Evolutionary conservation across 2,888 invertebrate species (phyloP), one percentile per base, ranked within the genome.

Genomic region (Xylophagus ater): DNA sequence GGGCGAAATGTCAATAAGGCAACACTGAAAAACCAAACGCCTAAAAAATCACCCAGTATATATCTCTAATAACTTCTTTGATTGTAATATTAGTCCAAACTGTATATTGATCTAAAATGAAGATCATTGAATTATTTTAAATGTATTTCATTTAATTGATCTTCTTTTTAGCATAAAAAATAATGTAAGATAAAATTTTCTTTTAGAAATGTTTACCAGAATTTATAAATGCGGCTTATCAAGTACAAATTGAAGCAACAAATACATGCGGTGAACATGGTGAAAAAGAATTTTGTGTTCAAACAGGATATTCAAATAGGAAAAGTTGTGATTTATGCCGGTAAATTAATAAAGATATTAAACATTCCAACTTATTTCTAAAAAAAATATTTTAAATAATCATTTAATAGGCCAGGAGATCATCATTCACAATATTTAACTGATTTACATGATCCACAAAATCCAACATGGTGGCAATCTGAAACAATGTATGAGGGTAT

Each of bases 391-490:
- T 9, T n/a, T 13, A 30, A 15, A 8, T 10, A 30, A 30, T 31
- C 41, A 4, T 23, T 28, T 31, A 23, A 15, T 30, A 62, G 63
- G 48, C 57, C 60, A 25, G 69, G 71, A 18, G 72, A 78, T 45
- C 86, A 87, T 58, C 73, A 79, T 31, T 70, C 85, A 12, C 65
- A 72, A 36, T 88, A 75, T 62, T 72, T 97, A 51, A 97, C 96
- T 3, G 97, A 98, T 63, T 73, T 86, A 55, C 88, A 94, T 59
- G 87, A 86, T 59, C 80, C 81, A 46, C 84, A 87, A 49, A 86
- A 87, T 58, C 81, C 83, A 49, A 90, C 93, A 1, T 94, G 90
- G 89, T 94, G 94, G 94, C 93, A 94, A 61, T 93, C 93, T 1
- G 93, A 96, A 60, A 97, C 98, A 3, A 94, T 98, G 92, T 76